Base-by-base conservation (phyloP, 2,888 invertebrate species). In the Saturnia pavonia region DNA sequence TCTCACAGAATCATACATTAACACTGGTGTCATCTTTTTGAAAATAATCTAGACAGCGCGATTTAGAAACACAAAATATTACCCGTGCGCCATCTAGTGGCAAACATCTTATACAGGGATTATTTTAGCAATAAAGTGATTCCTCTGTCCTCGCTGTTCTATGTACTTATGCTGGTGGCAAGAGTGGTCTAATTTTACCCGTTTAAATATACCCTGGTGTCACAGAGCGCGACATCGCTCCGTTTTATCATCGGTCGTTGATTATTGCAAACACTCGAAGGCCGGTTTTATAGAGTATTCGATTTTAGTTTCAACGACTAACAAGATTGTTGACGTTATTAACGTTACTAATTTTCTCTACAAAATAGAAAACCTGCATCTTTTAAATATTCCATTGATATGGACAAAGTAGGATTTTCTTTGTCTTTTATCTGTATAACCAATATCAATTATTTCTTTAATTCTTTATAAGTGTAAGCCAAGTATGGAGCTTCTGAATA, bases 141-240 rank as follows among this genome's bases (percentile, higher is more conserved):
- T 54, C 67, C 19, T 66, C 70, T 51, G 51, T 63, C 54, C 40
- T 65, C 65, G 7, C 9, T 40, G 40, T 12, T 40, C 19, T 65
- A 65, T 40, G 19, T 51, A 75, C 77, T 78, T 78, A 80, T 82
- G 82, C 82, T 82, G 81, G 81, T 82, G 40, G 65, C 83, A 85
- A 85, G 89, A 85, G 84, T 84, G 83, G 77, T 81, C 88, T 91
- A 91, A 88, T 88, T 89, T 88, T 90, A 88, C 78, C 80, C 75
- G 72, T 79, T 89, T 92, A 92, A 89, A 90, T 91, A 88, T 90
- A 76, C 82, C 80, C 80, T 83, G 84, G 84, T 91, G 92, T 91
- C 91, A 89, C 91, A 87, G 84, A 84, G 82, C 81, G 88, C 88
- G 91, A 91, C 91, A 90, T 88, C 89, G 84, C 80, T 79, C 25